These are phyloP conservation scores for Emydura subglobosa DNA, from an alignment of 2,113 vertebrate species.

Conservation along the genomic window DNA sequence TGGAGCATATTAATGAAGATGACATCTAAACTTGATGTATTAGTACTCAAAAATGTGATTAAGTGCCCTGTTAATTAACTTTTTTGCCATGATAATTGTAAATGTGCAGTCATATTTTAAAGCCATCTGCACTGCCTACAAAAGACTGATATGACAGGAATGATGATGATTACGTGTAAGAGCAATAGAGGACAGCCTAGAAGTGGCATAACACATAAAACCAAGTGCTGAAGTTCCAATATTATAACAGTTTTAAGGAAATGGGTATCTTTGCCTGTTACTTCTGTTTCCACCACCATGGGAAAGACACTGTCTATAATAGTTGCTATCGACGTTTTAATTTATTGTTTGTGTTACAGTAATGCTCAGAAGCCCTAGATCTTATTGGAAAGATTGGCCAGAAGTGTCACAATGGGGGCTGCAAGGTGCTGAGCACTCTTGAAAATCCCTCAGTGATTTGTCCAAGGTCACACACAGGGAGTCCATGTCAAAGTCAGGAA, in stretches of 20 bases:
- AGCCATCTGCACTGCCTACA: slow-evolving; percentile 25
- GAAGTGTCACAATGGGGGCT: not conserved
- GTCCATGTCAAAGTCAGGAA: not conserved
- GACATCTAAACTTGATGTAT: slow-evolving; percentile 61
- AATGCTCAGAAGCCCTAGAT: not conserved
- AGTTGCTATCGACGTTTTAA: not conserved
- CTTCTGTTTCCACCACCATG: fast-evolving
- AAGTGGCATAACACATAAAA: not conserved
- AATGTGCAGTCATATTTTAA: slow-evolving; percentile 32
- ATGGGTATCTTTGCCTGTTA: not conserved
- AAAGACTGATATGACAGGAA: slow-evolving; percentile 9
- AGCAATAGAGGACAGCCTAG: not conserved
- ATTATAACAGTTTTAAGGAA: not conserved
- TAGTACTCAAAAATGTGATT: slow-evolving; percentile 46
- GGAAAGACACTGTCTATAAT: not conserved
- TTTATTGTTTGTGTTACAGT: not conserved
- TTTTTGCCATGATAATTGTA: slow-evolving; percentile 50
- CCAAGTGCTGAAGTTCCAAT: not conserved
- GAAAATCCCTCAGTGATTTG: not conserved
- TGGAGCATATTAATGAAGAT: slow-evolving; percentile 70
- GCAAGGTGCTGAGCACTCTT: not conserved
- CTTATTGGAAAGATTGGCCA: not conserved
- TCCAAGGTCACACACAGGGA: not conserved
- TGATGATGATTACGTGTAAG: slow-evolving; percentile 21
- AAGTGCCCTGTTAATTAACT: slow-evolving; percentile 70